phyloP scores from a whole-genome alignment of 2,113 vertebrate species.

The Scophthalmus maximus region DNA sequence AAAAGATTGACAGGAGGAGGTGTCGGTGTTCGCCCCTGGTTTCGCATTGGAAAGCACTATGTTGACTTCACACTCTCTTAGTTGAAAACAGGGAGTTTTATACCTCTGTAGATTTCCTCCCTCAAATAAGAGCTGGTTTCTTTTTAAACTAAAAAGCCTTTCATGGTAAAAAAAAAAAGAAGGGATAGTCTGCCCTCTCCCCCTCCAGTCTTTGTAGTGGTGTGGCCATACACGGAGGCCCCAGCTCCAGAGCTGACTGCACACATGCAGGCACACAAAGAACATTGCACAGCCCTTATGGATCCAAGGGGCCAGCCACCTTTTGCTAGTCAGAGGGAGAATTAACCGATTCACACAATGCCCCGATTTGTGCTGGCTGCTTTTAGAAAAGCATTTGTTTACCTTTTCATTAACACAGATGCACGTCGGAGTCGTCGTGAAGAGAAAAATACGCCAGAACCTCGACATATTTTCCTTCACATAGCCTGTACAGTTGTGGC shows the following conservation, averaged over 20 bases:
- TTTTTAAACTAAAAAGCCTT: conserved; percentile 44
- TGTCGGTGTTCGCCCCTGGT: not conserved
- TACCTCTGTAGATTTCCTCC: not conserved
- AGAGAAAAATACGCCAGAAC: not conserved
- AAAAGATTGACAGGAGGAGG: not conserved
- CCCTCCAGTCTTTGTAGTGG: conserved; percentile 60
- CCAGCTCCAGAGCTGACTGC: conserved; percentile 68
- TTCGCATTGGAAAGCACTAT: conserved; percentile 28
- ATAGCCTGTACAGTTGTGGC: conserved; percentile 7
- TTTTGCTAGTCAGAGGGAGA: conserved; percentile 59
- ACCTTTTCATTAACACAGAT: conserved; percentile 1
- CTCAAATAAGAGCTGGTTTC: conserved; percentile 29
- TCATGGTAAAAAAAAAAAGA: conserved; percentile 30
- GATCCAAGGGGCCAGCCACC: conserved; percentile 70
- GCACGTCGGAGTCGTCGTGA: conserved; percentile 1
- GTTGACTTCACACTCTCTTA: conserved; percentile 36
- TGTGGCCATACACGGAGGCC: conserved; percentile 62
- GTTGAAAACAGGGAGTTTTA: conserved; percentile 39
- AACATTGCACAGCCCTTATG: conserved; percentile 65
- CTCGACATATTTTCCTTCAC: conserved; percentile 13
- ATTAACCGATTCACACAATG: conserved; percentile 55
- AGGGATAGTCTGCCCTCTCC: conserved; percentile 42
- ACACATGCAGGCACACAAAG: conserved; percentile 71
- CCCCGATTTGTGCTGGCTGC: conserved; percentile 28
- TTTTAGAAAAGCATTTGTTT: conserved; percentile 18